Base-by-base conservation (phyloP, 1,140 invertebrate species). In the Atta colombica region DNA sequence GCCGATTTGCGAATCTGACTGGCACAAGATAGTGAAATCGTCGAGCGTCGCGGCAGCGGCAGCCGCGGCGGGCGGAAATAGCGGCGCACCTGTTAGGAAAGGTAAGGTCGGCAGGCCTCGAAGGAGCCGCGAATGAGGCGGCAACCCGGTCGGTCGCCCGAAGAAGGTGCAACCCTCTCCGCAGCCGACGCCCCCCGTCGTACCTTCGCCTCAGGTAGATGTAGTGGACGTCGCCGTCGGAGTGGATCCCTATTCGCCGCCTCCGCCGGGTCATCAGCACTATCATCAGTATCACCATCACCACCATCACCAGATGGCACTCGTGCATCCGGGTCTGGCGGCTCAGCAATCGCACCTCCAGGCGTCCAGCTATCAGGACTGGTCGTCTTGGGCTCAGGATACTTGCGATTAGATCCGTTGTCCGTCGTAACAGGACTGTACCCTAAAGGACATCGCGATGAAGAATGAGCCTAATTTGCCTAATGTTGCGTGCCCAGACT, bases 1-100 rank as follows among this genome's bases (percentile, higher is more conserved):
- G 91, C 96, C 98, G 88, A 97, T 99, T 39, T 99, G 98, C 96
- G 98, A 99, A 95, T 97, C 98, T 95, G 98, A 99, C 96, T 99
- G 98, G 97, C 98, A 98, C 93, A 99, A 99, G 95, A 96, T 98
- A 92, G 96, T 98, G 93, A 98, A 98, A 95, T 95, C 95, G 72
- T 94, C 95, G 81, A 92, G 90, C 77, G 93, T 94, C 6, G 93
- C 93, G 39, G 93, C 93, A 8, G 93, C 93, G 16, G 96, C 96
- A 35, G 95, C 96, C 87, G 95, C 96, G 82, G 95, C 96, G 45
- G 95, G 96, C 63, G 96, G 97, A 51, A 95, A 95, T 71, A 94
- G 95, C 0, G 95, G 95, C 7, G 96, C 96, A 88, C 96, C 97
- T 1, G 97, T 98, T 85, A 96, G 98, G 94, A 98, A 98, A 96